Evolutionary conservation across 2,797 vertebrate genomes (phyloP).

Genomic region (Pantherophis alleghaniensis): DNA sequence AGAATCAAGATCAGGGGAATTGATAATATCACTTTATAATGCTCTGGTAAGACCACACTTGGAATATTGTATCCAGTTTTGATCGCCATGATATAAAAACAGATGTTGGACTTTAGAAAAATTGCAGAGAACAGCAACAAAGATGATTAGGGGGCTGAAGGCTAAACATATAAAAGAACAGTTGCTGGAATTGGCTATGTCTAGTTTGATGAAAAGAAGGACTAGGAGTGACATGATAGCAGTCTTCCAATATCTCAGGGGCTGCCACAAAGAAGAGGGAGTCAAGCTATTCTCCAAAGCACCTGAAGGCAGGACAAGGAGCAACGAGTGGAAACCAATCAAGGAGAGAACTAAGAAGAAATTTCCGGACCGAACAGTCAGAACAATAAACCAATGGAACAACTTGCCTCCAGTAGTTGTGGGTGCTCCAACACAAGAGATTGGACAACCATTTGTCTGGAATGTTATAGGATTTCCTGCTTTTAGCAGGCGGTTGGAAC

Average conservation of each 20-base stretch:
- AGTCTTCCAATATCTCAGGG: not conserved
- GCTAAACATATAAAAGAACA: not conserved
- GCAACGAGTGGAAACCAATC: no score
- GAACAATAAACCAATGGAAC: no score
- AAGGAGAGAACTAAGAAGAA: no score
- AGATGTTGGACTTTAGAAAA: not conserved
- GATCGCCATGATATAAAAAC: not conserved
- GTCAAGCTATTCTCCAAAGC: not conserved
- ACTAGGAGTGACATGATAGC: not conserved
- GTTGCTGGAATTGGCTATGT: not conserved
- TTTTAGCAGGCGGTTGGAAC: no score
- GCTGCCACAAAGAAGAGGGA: not conserved
- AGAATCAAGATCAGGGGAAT: not conserved
- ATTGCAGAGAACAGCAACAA: not conserved
- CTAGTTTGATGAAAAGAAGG: not conserved
- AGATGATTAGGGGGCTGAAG: not conserved
- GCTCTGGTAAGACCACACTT: not conserved
- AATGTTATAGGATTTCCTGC: not conserved
- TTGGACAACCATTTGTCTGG: not conserved
- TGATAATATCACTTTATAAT: not conserved
- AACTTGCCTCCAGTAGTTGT: no score
- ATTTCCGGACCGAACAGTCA: no score
- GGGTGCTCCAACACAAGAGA: not conserved
- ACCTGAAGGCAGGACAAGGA: no score
- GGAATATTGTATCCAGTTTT: not conserved